These are phyloP conservation scores for Drosophila mettleri DNA, from an alignment of 2,888 invertebrate genomes.

Conservation along the genomic window DNA sequence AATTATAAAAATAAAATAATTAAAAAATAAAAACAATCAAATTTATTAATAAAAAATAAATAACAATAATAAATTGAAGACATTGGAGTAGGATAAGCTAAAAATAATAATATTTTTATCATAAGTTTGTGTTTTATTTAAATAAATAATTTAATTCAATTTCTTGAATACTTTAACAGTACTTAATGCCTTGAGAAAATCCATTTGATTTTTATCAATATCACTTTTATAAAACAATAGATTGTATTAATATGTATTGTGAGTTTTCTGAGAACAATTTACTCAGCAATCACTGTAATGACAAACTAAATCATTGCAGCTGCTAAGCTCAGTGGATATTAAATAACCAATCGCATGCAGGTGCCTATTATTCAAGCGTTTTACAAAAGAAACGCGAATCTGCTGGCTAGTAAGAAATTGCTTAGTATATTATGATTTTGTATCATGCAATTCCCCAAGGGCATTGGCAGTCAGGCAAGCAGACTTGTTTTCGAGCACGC, in stretches of 20 bases:
- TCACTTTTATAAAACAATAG: too few relatives aligned
- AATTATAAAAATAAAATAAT: too few relatives aligned
- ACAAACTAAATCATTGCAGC: neutral
- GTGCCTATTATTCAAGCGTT: slow-evolving; percentile 1
- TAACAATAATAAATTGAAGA: too few relatives aligned
- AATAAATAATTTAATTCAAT: too few relatives aligned
- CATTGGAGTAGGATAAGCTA: too few relatives aligned
- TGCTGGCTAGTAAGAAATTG: neutral
- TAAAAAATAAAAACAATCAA: too few relatives aligned
- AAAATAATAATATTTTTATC: too few relatives aligned
- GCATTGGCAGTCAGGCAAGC: neutral
- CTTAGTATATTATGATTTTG: neutral
- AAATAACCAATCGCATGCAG: neutral
- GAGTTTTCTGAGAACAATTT: neutral
- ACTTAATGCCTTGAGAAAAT: neutral
- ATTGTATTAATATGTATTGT: neutral
- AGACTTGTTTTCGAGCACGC: neutral
- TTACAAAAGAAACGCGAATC: neutral
- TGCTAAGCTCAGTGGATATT: neutral
- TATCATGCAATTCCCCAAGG: slow-evolving; percentile 12
- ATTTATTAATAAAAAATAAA: too few relatives aligned
- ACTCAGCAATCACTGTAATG: neutral
- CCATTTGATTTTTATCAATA: neutral
- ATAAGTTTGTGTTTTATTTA: too few relatives aligned
- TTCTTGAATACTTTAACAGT: too few relatives aligned